Base-by-base conservation (phyloP, 2,113 vertebrate genomes). In the Erythrocebus patas region DNA sequence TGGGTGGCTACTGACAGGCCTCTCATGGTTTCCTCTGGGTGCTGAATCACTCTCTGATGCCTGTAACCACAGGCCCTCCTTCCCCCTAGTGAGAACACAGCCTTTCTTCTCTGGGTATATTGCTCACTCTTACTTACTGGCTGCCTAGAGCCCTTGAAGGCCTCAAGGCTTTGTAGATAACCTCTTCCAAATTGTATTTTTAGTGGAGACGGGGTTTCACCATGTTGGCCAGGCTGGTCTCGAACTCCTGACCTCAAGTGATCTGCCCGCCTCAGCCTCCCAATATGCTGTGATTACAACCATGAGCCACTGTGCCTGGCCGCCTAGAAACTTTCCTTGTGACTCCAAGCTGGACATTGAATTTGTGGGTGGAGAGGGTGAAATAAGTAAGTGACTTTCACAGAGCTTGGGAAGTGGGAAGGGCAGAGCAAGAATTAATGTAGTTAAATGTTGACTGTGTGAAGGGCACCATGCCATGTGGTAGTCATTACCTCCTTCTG, bases 41-140 rank as follows among this genome's bases (percentile, higher is more conserved):
- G 84, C 87, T 98, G 98, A 98, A 96, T 98, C 97, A 98, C 32
- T 80, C 88, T 50, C 72, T 35, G 50, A 61, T 92, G 92, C 91
- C 92, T 97, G 80, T 83, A 95, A 95, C 81, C 93, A 95, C 96
- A 97, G 97, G 89, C 48, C 48, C 64, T 97, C 79, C 91, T 93
- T 93, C 85, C 89, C 85, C 8, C 55, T n/a, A 55, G 30, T 59
- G 70, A 91, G 95, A 93, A 68, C 94, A 73, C 52, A 72, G 61
- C 70, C 93, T 97, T 98, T 83, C 64, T 97, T 87, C 86, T 91
- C 72, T 78, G 96, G 45, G 14, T 87, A 0, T 55, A 93, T 95
- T 96, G 97, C 87, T 98, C 81, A 94, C 73, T 81, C 76, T 95
- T 95, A 80, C 85, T 78, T 52, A 18, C 14, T 70, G 84, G 61